Percentiles rank a stretch among this genome's conserved stretches.
phyloP scores from a whole-genome alignment of 2,888 invertebrate genomes.

The Chrysina gloriosa region DNA sequence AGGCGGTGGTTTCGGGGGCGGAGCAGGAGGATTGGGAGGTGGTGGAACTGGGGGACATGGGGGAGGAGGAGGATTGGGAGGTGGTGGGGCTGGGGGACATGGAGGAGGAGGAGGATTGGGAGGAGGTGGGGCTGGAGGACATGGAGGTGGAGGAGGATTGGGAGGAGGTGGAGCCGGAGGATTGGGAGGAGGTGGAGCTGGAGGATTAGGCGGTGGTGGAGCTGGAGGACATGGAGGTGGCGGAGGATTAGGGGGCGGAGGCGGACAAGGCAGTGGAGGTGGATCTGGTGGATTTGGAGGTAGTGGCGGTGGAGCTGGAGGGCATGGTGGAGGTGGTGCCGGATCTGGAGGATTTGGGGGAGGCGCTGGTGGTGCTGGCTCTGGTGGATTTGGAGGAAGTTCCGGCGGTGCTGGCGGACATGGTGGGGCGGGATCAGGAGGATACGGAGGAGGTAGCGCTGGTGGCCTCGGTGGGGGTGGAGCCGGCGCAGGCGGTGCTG shows the following conservation, averaged over 20 bases:
- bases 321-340: not conserved
- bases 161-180: constrained; percentile 63
- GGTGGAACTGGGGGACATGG: constrained; percentile 62
- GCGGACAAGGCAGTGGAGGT: constrained; percentile 47
- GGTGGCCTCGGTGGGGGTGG: constrained; percentile 58
- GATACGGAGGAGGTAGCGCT: constrained; percentile 66
- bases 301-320: not conserved
- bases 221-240: constrained; percentile 36
- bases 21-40: constrained; percentile 38
- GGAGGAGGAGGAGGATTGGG: constrained; percentile 43
- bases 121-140: constrained; percentile 41
- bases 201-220: constrained; percentile 64
- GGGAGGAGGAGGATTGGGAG: constrained; percentile 64
- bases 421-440: too few relatives aligned
- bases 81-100: constrained; percentile 36
- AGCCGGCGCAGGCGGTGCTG: constrained; percentile 33
- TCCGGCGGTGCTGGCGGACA: constrained; percentile 53
- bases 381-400: constrained; percentile 24
- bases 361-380: not conserved
- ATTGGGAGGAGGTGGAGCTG: constrained; percentile 64
- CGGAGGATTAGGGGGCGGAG: constrained; percentile 59
- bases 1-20: constrained; percentile 32
- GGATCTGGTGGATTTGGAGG: constrained; percentile 44
- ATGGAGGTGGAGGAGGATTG: constrained; percentile 56
- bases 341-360: constrained; percentile 17